Evolutionary conservation across 30 jellyfish, hydroid and myxozoan genomes (phyloP), one percentile per base, ranked within the genome.

Genomic region (Cassiopea xamachana): DNA sequence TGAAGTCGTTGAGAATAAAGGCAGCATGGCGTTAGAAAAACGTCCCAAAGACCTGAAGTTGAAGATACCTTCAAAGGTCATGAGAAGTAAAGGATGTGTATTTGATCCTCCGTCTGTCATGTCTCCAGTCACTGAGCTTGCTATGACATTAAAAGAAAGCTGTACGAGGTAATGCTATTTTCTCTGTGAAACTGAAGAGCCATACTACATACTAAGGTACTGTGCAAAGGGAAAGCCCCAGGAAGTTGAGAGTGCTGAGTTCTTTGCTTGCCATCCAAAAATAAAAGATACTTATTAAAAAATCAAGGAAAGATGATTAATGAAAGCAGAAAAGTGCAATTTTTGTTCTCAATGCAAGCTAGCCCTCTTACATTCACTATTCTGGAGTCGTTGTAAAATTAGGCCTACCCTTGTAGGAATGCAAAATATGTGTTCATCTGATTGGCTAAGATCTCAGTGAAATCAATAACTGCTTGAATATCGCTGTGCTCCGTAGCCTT

Each of bases 101-200:
- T 18, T 50, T 55, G 92, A 90, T 67, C 85, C 70, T 39, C 89
- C 77, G 27, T 60, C 98, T 49, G 91, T 80, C 18, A 69, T 93
- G 49, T 95, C 99, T 10, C 99, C 99, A 7, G 91, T 95, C 98
- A 95, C 99, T 12, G 99, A 95, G 80, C 97, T 95, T 84, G 96
- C 99, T 6, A 79, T 91, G 43, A 91, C 89, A 60, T 88, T 95
- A 62, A 80, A 95, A 62, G 82, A 84, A 70, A 94, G 94, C 87
- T 94, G 93, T 61, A 81, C 77, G 16, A 91, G 92, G 90, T 80
- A 74, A 71, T 62, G 43, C 43, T 62, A 4, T 62, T 6, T 51
- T 51, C 9, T 2, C 9, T 51, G 4, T 4, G 4, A 51, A 51
- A 51, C 64, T 9, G 4, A 9, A 2, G 4, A 4, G 4, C 64